A percentile compares a stretch with the other conserved stretches of the same genome.
These are phyloP conservation scores for Tursiops truncatus DNA, from an alignment of 2,113 vertebrate genomes.

Conservation along the genomic window DNA sequence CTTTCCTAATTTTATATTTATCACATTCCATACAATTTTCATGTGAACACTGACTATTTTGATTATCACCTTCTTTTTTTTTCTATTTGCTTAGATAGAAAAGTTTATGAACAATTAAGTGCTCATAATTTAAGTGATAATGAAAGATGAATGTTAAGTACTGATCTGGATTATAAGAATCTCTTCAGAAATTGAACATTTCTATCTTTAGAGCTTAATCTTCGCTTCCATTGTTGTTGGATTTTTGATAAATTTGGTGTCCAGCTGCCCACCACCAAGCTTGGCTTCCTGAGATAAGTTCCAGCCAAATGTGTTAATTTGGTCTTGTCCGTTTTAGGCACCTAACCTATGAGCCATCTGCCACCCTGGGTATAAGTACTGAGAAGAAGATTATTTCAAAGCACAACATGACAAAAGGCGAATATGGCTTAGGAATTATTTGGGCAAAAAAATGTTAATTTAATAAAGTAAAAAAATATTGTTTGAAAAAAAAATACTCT, in stretches of 20 bases:
- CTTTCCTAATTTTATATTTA: not conserved
- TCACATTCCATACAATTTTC: not conserved
- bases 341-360: constrained; percentile 68
- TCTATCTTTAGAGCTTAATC: not conserved
- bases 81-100: not conserved
- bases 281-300: constrained; percentile 41
- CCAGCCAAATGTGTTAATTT: constrained; percentile 61
- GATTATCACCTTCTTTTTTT: not conserved
- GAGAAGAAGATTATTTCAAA: constrained; percentile 71
- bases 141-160: not conserved
- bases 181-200: not conserved
- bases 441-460: not conserved
- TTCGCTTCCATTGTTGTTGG: not conserved
- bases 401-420: not conserved
- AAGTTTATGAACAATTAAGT: not conserved
- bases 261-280: constrained; percentile 49
- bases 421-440: not conserved
- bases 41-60: not conserved
- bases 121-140: not conserved
- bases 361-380: constrained; percentile 36
- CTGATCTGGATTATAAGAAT: not conserved
- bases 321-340: constrained; percentile 60
- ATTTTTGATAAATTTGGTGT: constrained; percentile 53
- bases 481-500: not conserved
- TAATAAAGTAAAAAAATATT: not conserved